Base-by-base conservation (phyloP, 1,140 invertebrate species). In the Lysiphlebus fabarum region DNA sequence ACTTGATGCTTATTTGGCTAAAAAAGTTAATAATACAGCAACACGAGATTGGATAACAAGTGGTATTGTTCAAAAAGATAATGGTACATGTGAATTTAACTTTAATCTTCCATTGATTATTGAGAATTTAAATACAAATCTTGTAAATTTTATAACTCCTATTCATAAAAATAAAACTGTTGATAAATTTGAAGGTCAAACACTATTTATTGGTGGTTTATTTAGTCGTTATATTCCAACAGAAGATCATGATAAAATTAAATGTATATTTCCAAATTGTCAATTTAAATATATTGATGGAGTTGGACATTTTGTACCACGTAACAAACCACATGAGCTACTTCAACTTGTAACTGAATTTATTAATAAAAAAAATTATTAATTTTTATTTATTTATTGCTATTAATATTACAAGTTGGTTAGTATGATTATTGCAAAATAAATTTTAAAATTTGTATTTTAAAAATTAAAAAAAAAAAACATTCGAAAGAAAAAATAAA, bases 261-360 rank as follows among this genome's bases (percentile, higher is more conserved):
- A 82, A 67, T 80, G 84, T 61, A 73, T 91, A 10, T 98, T 97
- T 73, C 91, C 93, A 0, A 79, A 83, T 7, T 86, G 90, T 0
- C 77, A 86, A 62, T 83, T 97, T 57, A 72, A 83, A 56, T 90
- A 87, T 68, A 83, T 98, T 48, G 79, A 85, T 37, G 86, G 85
- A 59, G 90, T 94, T 14, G 91, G 92, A 7, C 95, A 98, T 75
- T 94, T 93, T 90, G 86, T 96, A 7, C 95, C 98, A 70, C 87
- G 90, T 53, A 93, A 98, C 62, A 90, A 95, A 73, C 92, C 95
- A 2, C 69, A 80, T 3, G 85, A 91, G 68, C 96, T 98, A 75
- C 70, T 95, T 8, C 78, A 83, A 62, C 65, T 81, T 63, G 79
- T 84, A 4, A 69, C 68, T 2, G 56, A 40, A 17, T 79, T 79